Evolutionary conservation across 1,140 invertebrate genomes (phyloP), one percentile per base, ranked within the genome.

Genomic region (Vollenhovia emeryi): DNA sequence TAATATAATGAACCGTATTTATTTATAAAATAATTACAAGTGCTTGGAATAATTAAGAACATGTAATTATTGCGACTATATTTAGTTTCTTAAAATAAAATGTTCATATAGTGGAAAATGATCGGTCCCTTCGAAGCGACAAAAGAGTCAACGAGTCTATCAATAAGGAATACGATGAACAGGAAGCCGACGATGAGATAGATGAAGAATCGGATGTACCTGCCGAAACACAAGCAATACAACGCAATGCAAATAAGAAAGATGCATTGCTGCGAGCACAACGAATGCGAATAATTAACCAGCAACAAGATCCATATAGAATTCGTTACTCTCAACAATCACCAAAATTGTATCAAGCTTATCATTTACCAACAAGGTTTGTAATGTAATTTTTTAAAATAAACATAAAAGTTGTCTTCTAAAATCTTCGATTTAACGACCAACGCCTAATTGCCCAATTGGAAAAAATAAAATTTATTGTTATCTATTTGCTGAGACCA

Each of bases 161-260:
- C n/a, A 64, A 84, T 52, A 92, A 91, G 48, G 86, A 91, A 40
- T 91, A 90, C 40, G 87, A 91, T 33, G 91, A 92, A 48, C 89
- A 90, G 7, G 90, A 91, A 45, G 84, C 78, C 4, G 90, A 92
- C 33, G 91, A 92, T 33, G 91, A 92, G 21, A 76, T 88, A 40
- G 91, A 91, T 18, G 91, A 91, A 8, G 91, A 90, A 71, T 91
- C 89, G 11, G 90, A 90, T 21, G 11, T 21, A 3, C 45, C 87
- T 43, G 48, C 55, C 0, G 71, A 71, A 43, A 5, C 40, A 45
- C 59, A 66, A 2, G 66, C 62, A 48, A 21, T 27, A 24, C 85
- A 79, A 40, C 73, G 40, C 43, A 45, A 18, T 24, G 18, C 40
- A 71, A 13, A 15, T 11, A 89, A 76, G 13, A 87, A 87, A 43